Evolutionary conservation across 2,888 invertebrate species (phyloP), one percentile per base, ranked within the genome.

Genomic region (Cheilosia scutellata): DNA sequence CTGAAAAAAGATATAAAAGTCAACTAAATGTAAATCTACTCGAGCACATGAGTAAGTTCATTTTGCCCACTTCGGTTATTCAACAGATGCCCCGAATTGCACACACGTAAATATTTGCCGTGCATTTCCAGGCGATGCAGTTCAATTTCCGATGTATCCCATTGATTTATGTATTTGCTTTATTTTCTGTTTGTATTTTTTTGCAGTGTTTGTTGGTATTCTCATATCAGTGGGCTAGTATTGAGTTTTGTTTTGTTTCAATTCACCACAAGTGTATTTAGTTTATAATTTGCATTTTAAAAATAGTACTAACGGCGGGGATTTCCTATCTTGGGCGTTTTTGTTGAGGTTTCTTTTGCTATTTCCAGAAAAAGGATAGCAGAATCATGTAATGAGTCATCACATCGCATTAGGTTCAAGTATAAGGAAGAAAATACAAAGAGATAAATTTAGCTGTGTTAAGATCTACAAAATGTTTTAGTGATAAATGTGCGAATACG

Each of bases 151-250:
- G 11, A 11, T 60, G 60, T 29, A 60, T 72, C 40, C 33, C 40
- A 62, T 60, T 40, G 49, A 72, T 72, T 72, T 72, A n/a, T n/a
- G n/a, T n/a, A 65, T 65, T 65, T 65, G 49, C 11, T 51, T 20
- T 47, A 1, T 2, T 47, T 47, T 16, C 20, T 70, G 47, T 27
- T 20, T 20, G 0, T 2, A 20, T 20, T 16, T 42, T 40, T 51
- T n/a, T 16, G 5, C 51, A 40, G 13, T 51, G 33, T 47, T 31
- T 47, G 31, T 20, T 7, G 16, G 31, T 29, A 20, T 31, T 29
- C n/a, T 5, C 29, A 2, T 27, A 29, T 53, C 51, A 13, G 57
- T 40, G 37, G 11, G 6, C 9, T 40, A 16, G 47, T 31, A 49
- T 47, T 13, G 13, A 49, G 49, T 33, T 31, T 49, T 29, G 11